Evolutionary conservation across 2,888 invertebrate species (phyloP), one percentile per base, ranked within the genome.

Genomic region (Tortricodes alternella): DNA sequence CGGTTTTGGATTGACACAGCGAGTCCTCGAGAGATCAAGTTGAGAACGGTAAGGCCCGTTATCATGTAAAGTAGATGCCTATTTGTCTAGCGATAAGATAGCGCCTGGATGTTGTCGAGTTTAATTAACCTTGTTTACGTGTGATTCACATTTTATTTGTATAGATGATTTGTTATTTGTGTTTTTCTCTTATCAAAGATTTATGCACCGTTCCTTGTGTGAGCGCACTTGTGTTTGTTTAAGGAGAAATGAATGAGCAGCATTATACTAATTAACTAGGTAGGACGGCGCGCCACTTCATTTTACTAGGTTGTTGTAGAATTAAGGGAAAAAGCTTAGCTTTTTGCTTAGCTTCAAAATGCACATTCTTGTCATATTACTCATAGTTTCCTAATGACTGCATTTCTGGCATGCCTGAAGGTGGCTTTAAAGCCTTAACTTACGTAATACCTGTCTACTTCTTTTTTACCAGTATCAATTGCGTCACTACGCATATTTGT

Each of bases 1-100:
- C 73, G 76, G 68, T 75, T 80, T 88, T 85, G 89, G 89, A 90
- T 90, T 90, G 85, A 83, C 83, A 83, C 75, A 83, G 83, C 81
- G 80, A 82, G 80, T 89, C 88, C 78, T 83, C 87, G 75, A 73
- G 83, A 86, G 81, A 85, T 70, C 83, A 76, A 86, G 78, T 84
- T 83, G 86, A 85, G 87, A 89, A 89, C 87, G 89, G 89, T 90
- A 66, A 86, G 87, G 71, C 63, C 57, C 58, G 65, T 66, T 62
- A 56, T 56, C 56, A 43, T 32, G 21, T 52, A 19, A 27, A 52
- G 52, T 35, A 43, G 21, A 41, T 55, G 29, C 49, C 44, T 50
- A 50, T 50, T 50, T 43, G 37, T 44, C 35, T 44, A 23, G n/a
- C 35, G 50, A 51, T 55, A 51, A 61, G 46, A 59, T 49, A 57